phyloP scores from a whole-genome alignment of 2,888 invertebrate species.

The Lepidochrysops patricia region DNA sequence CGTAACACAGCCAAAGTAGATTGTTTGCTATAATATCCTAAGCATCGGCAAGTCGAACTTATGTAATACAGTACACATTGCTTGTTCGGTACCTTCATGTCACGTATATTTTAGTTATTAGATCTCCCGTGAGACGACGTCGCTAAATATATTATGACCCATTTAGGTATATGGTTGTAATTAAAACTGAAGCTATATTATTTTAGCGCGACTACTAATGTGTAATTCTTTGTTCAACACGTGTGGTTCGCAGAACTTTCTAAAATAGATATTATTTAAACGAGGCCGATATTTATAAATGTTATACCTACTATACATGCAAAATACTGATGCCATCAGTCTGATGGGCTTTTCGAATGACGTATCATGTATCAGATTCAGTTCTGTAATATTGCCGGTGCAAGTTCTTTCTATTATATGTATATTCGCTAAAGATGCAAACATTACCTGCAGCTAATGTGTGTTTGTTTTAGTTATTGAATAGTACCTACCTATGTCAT shows the following conservation, averaged over 20 bases:
- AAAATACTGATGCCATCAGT: not conserved
- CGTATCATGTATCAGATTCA: too few relatives aligned
- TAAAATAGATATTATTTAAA: not conserved
- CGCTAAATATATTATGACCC: not conserved
- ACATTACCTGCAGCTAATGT: too few relatives aligned
- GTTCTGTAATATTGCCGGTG: not conserved
- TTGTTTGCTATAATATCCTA: too few relatives aligned
- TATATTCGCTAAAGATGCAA: too few relatives aligned
- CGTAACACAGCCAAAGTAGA: too few relatives aligned
- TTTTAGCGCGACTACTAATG: not conserved
- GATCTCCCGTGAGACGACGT: slow-evolving; percentile 10
- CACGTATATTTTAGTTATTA: not conserved
- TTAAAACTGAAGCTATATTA: not conserved
- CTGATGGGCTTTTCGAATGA: not conserved
- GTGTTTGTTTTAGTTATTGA: too few relatives aligned
- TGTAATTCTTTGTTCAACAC: not conserved
- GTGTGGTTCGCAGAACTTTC: not conserved
- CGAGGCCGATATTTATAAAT: not conserved
- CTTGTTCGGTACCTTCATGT: not conserved
- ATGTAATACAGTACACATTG: too few relatives aligned
- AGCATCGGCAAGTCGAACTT: too few relatives aligned
- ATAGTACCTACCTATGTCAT: not conserved
- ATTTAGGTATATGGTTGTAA: not conserved
- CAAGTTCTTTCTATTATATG: not conserved
- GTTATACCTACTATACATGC: not conserved